Base-by-base conservation (phyloP, 2,113 vertebrate genomes). In the Chionodraco myersi region DNA sequence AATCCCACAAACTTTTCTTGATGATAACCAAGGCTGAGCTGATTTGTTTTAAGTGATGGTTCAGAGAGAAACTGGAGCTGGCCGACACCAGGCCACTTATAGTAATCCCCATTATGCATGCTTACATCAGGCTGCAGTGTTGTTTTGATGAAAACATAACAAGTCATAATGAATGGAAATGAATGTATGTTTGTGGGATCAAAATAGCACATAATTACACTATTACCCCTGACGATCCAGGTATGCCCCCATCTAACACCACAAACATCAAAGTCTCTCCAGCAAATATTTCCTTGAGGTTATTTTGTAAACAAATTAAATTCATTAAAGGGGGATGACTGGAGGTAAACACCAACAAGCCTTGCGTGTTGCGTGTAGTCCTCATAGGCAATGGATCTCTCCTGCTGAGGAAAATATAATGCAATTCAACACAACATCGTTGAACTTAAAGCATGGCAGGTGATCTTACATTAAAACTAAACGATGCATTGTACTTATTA, bases 141-240 rank as follows among this genome's bases (percentile, higher is more conserved):
- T 94, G 91, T 92, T 93, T 91, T 91, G 86, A 92, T 91, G 79
- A 88, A 93, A 94, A 93, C 92, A 90, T 89, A 92, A 87, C 86
- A 84, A 90, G 86, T 86, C 75, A 66, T 94, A 92, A 95, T 93
- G 93, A 94, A 95, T 95, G 92, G 92, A 94, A 95, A 95, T 94
- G 60, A 91, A 93, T 94, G 93, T 90, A 92, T 92, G 88, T 92
- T 89, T 92, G 90, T 57, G 83, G 89, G 90, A 90, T 93, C 88
- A 94, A 94, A 95, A 95, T 94, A 91, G 85, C 90, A 88, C 88
- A 90, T 95, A 94, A 95, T 95, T 94, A 93, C 91, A 84, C 88
- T 85, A 93, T 92, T 93, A 93, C 89, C 90, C 89, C 85, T 89
- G 93, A 94, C 77, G 75, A 91, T 79, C 77, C 86, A 94, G 93